Percentiles rank a stretch among this genome's conserved stretches.
Evolutionary conservation across 2,113 vertebrate genomes (phyloP).

Genomic region (Speoplatyrhinus poulsoni): DNA sequence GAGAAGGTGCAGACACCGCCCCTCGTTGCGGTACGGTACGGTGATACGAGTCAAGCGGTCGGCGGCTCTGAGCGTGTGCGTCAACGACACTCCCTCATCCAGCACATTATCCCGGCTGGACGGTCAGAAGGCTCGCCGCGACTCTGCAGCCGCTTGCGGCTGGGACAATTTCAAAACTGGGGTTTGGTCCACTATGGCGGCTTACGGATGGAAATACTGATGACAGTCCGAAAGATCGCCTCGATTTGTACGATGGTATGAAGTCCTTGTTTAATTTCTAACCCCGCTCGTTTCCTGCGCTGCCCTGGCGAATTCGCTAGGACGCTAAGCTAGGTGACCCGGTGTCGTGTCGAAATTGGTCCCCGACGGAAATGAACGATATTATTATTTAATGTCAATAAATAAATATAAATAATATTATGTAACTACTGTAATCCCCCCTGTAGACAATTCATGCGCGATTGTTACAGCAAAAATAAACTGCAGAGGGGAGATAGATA

Average conservation of each 20-base stretch:
- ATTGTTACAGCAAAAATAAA: no score
- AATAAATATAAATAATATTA: no score
- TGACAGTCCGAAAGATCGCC: conserved; percentile 94
- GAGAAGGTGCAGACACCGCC: conserved; percentile 29
- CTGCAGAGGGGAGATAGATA: no score
- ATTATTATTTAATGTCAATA: no score
- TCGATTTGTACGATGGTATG: conserved; percentile 95
- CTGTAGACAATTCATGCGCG: no score
- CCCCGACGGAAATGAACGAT: no score
- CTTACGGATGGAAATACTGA: conserved; percentile 90
- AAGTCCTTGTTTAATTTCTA: conserved; percentile 1
- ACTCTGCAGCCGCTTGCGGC: conserved; percentile 72
- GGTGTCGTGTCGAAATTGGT: neutral
- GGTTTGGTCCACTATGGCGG: conserved; percentile 82
- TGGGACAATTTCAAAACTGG: conserved; percentile 69
- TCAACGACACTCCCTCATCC: conserved; percentile 54
- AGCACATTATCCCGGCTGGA: conserved; percentile 35
- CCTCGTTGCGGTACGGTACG: neutral
- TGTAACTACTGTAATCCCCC: no score
- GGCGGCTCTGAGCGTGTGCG: conserved; percentile 1
- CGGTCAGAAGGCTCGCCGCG: conserved; percentile 58
- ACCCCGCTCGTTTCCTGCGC: conserved; percentile 3
- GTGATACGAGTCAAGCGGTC: neutral
- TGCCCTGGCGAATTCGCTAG: conserved; percentile 15
- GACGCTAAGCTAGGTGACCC: conserved; percentile 41